phyloP scores from a whole-genome alignment of 2,888 invertebrate genomes.

The Hymenopus coronatus region DNA sequence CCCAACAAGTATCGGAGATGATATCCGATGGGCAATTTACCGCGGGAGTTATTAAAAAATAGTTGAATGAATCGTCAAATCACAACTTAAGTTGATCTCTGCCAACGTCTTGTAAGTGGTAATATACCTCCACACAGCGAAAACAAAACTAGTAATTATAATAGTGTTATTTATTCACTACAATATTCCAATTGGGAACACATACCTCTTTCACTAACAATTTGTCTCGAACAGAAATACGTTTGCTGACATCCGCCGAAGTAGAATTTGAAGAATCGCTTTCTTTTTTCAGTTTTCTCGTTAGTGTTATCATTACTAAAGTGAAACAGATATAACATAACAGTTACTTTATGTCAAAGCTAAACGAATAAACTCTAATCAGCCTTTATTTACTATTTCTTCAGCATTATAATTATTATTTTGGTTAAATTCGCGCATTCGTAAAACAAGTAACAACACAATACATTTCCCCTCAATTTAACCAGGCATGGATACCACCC shows the following conservation, averaged over 20 bases:
- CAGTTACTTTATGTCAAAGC: not conserved
- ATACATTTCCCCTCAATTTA: no score
- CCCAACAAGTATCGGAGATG: no score
- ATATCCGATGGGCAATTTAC: no score
- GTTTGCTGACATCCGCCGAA: constrained; percentile 45
- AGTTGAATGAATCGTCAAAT: no score
- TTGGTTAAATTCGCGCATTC: not conserved
- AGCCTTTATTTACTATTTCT: not conserved
- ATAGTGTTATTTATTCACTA: no score
- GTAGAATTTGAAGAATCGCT: constrained; percentile 44
- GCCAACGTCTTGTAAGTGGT: no score
- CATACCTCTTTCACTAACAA: constrained; percentile 74
- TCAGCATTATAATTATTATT: not conserved
- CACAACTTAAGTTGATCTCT: no score
- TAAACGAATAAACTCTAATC: not conserved
- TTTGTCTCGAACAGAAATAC: constrained; percentile 76
- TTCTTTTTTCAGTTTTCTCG: constrained; percentile 66
- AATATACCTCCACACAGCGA: no score
- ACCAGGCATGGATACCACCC: not conserved
- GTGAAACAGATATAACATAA: not conserved
- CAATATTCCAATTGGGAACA: not conserved
- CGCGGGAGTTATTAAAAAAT: no score
- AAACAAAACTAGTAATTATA: no score
- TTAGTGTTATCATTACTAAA: constrained; percentile 64
- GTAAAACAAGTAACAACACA: not conserved